These are phyloP conservation scores for Lepidochitona cinerea DNA, from an alignment of 2,888 invertebrate species.

Conservation along the genomic window DNA sequence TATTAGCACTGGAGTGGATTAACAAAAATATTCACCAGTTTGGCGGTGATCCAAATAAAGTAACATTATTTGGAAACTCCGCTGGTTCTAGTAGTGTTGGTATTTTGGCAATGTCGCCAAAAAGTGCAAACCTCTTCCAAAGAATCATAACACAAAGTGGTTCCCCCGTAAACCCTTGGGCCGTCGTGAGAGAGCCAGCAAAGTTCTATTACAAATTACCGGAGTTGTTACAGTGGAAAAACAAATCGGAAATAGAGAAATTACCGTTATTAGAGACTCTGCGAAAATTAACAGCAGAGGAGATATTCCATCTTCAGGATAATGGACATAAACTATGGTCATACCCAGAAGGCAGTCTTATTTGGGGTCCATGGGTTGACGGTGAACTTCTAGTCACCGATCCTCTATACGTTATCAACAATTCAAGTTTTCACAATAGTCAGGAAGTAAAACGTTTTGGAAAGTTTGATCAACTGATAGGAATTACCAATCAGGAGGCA, in stretches of 20 bases:
- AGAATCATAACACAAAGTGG: constrained; percentile 48
- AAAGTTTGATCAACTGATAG: not conserved
- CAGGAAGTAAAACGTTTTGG: not conserved
- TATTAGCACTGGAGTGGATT: constrained; percentile 47
- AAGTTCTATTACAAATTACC: not conserved
- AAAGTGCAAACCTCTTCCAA: constrained; percentile 44
- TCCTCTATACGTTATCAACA: not conserved
- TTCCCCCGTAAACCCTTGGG: not conserved
- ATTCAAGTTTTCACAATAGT: not conserved
- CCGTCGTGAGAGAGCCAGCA: not conserved
- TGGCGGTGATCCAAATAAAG: constrained; percentile 36
- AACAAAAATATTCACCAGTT: constrained; percentile 43
- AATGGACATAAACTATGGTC: not conserved
- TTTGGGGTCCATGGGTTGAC: not conserved
- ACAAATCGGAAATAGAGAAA: not conserved
- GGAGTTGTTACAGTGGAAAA: not conserved
- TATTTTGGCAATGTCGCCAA: constrained; percentile 38
- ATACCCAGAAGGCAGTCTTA: not conserved
- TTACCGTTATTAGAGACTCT: not conserved
- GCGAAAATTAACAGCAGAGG: not conserved
- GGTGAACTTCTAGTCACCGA: not conserved
- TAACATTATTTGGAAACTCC: constrained; percentile 52
- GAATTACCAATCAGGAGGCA: not conserved
- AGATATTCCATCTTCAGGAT: not conserved
- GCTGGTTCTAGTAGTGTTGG: constrained; percentile 45